Conservation (phyloP, 2,888 invertebrate species). For the Azorinus chamasolen region DNA sequence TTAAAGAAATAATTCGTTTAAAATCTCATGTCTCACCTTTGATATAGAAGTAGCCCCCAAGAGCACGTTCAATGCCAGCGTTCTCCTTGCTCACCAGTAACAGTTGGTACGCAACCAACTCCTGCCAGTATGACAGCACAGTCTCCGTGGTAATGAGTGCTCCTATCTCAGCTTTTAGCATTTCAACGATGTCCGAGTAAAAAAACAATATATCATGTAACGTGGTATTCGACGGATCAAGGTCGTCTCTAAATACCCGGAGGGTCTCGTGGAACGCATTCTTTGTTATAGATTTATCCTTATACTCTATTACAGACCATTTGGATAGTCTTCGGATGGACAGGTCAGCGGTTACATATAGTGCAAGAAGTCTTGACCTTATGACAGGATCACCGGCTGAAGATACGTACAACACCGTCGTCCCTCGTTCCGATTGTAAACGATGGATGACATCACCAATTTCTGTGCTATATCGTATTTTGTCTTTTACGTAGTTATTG, state of each 20-base stretch:
- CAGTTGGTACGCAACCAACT: slow-evolving; percentile 74
- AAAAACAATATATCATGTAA: slow-evolving; percentile 60
- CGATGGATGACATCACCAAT: slow-evolving; percentile 69
- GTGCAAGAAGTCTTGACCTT: slow-evolving; percentile 21
- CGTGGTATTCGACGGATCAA: slow-evolving; percentile 43
- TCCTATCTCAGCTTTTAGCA: slow-evolving; percentile 69
- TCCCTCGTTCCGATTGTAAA: slow-evolving; percentile 76
- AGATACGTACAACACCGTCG: slow-evolving; percentile 71
- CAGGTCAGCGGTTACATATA: slow-evolving; percentile 49
- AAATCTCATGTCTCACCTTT: slow-evolving; percentile 68
- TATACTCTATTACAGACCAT: slow-evolving; percentile 32
- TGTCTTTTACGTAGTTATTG: slow-evolving; percentile 22
- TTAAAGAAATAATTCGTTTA: no score
- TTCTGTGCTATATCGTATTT: slow-evolving; percentile 69
- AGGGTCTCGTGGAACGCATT: slow-evolving; percentile 27
- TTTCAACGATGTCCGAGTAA: slow-evolving; percentile 65
- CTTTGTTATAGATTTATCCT: slow-evolving; percentile 22
- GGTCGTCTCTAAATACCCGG: slow-evolving; percentile 24
- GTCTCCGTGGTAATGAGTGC: slow-evolving; percentile 57
- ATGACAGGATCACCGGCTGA: slow-evolving; percentile 57
- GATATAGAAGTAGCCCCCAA: slow-evolving; percentile 73
- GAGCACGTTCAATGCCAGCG: slow-evolving; percentile 75
- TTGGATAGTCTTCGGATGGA: slow-evolving; percentile 33
- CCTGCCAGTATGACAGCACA: slow-evolving; percentile 67
- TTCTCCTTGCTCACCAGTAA: slow-evolving; percentile 75